Evolutionary conservation across 2,113 vertebrate genomes (phyloP), one percentile per base, ranked within the genome.

Genomic region (Dasyornis broadbenti): DNA sequence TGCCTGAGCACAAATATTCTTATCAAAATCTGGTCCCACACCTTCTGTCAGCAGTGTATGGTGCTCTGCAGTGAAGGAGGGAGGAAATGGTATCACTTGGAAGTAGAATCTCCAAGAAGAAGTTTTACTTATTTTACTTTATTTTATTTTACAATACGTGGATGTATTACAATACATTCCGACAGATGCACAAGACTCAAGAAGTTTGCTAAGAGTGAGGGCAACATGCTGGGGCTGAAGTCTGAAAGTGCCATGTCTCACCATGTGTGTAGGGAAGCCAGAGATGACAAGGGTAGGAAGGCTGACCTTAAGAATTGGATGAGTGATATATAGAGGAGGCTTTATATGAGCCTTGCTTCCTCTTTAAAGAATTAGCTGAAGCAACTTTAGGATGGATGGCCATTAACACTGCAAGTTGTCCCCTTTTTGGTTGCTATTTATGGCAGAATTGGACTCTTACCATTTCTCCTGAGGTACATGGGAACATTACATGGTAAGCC

Each of bases 1-100:
- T 95, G 85, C 76, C 68, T 66, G 59, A 93, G 49, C 90, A 60
- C 72, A 94, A 96, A 95, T 88, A 92, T 17, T 96, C 79, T 66
- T 88, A 94, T 64, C 87, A 88, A 94, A 95, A 92, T 63, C 75
- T 95, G 93, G 71, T 73, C 66, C 90, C 44, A 63, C 71, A 77
- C 63, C 60, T 90, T 63, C 78, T 92, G 75, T 88, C 63, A 59
- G 70, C 81, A 87, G 73, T 0, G 0, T n/a, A 31, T 0, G 0
- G 19, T 90, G 84, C 60, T 45, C 91, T 64, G 47, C 42, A 82
- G 78, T 24, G 53, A 45, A 89, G 39, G 22, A 87, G 7, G 15
- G 16, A 56, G 23, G 65, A 77, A 71, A 39, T 37, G 27, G 39
- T 77, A 60, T 56, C 49, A 33, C 31, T 33, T 49, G 21, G 45